Evolutionary conservation across 2,113 vertebrate genomes (phyloP).

Genomic region (Orcinus orca): DNA sequence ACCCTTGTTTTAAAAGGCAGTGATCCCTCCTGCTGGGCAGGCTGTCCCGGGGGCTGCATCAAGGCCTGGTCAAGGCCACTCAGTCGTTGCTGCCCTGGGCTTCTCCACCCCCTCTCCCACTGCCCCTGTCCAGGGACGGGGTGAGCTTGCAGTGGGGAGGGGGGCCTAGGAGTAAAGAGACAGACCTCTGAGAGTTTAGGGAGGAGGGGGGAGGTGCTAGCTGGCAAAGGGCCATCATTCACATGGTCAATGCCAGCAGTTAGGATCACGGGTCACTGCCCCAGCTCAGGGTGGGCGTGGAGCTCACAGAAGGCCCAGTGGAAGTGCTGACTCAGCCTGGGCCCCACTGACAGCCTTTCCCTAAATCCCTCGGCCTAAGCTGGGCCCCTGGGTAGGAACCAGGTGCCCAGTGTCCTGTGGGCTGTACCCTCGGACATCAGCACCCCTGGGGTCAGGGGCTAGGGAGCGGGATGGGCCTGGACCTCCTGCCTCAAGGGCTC

Average conservation of each 20-base stretch:
- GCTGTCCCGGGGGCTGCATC: not conserved
- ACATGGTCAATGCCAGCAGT: rapidly evolving
- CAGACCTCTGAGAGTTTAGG: not conserved
- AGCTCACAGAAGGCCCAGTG: not conserved
- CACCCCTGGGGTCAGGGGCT: not conserved
- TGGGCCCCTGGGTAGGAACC: not conserved
- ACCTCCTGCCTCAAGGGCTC: not conserved
- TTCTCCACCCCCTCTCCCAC: not conserved
- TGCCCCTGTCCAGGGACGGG: not conserved
- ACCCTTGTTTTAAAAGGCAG: not conserved
- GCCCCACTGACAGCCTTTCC: not conserved
- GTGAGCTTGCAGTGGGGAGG: rapidly evolving
- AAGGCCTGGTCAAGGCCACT: not conserved
- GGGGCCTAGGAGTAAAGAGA: not conserved
- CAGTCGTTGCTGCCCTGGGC: rapidly evolving
- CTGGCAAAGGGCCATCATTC: rapidly evolving
- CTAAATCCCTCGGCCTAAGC: not conserved
- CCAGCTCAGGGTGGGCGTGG: rapidly evolving
- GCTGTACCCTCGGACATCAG: not conserved
- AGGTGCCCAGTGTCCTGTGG: not conserved
- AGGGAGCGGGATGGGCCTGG: not conserved
- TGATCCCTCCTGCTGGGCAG: rapidly evolving
- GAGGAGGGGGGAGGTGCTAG: not conserved
- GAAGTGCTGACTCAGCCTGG: not conserved
- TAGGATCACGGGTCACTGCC: not conserved